Evolutionary conservation across 1,140 invertebrate genomes (phyloP).

Genomic region (Hycleus phaleratus): DNA sequence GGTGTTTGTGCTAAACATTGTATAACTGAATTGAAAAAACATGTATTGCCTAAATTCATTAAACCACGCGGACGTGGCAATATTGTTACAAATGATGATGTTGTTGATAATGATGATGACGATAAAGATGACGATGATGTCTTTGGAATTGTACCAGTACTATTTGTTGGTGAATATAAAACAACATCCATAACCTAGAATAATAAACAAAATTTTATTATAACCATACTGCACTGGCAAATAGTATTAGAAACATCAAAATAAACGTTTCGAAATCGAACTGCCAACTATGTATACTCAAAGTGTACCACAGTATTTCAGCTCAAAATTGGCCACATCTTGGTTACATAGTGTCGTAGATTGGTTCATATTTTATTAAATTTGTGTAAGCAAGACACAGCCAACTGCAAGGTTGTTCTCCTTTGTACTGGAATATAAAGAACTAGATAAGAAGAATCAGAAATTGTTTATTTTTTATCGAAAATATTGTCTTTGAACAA

Average conservation of each 20-base stretch:
- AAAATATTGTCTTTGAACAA: no score
- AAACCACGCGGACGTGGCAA: slow-evolving; percentile 59
- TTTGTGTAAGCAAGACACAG: no score
- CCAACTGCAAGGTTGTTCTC: no score
- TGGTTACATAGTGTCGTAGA: no score
- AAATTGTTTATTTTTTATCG: no score
- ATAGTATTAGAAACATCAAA: neutral
- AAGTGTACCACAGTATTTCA: no score
- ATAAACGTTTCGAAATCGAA: no score
- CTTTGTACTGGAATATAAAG: no score
- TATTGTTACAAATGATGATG: neutral
- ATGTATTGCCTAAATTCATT: slow-evolving; percentile 88
- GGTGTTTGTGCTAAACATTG: slow-evolving; percentile 85
- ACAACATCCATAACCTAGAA: slow-evolving; percentile 21
- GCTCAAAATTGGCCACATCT: no score
- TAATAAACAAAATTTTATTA: neutral
- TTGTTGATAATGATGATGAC: slow-evolving; percentile 11
- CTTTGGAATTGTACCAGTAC: neutral
- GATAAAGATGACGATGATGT: slow-evolving; percentile 13
- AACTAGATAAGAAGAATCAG: no score
- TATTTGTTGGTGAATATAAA: slow-evolving; percentile 16
- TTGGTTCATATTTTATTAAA: no score
- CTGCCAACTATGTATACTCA: no score
- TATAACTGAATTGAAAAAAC: slow-evolving; percentile 94
- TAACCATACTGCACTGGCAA: neutral